Evolutionary conservation across 2,113 vertebrate genomes (phyloP).

Genomic region (Tenebrosternarchus preto): DNA sequence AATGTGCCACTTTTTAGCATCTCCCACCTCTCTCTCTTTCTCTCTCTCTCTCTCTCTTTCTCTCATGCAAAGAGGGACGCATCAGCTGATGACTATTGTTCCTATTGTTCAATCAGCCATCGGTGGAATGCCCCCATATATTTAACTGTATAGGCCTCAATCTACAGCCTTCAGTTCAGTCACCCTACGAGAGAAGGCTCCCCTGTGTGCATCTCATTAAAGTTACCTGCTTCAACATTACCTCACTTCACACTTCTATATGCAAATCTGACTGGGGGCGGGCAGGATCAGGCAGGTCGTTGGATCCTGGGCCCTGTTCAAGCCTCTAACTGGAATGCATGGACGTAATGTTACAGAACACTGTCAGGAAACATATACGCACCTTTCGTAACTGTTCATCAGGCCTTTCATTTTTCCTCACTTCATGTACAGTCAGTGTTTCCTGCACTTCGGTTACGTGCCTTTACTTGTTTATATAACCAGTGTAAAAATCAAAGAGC

Average conservation of each 20-base stretch:
- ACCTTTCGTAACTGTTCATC: slow-evolving; percentile 35
- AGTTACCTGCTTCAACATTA: too few relatives aligned
- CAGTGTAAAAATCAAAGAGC: background rate
- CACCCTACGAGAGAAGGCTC: too few relatives aligned
- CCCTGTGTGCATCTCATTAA: too few relatives aligned
- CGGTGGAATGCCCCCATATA: too few relatives aligned
- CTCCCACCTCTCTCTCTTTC: too few relatives aligned
- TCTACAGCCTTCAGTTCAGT: too few relatives aligned
- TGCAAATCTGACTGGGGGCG: background rate
- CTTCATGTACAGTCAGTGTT: background rate
- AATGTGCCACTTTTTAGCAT: too few relatives aligned
- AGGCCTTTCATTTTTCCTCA: slow-evolving; percentile 20
- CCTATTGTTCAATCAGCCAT: too few relatives aligned
- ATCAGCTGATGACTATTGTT: too few relatives aligned
- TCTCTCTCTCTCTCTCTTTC: too few relatives aligned
- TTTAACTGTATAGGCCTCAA: too few relatives aligned
- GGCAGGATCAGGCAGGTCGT: background rate
- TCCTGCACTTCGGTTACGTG: background rate
- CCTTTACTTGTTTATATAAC: background rate
- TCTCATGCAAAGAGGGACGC: too few relatives aligned
- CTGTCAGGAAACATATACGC: slow-evolving; percentile 38
- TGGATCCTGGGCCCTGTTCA: slow-evolving; percentile 17
- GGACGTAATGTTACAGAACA: slow-evolving; percentile 47
- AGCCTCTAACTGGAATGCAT: slow-evolving; percentile 29
- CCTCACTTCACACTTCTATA: background rate